Evolutionary conservation across 2,113 vertebrate genomes (phyloP).

Genomic region (Sphyrna mokarran): DNA sequence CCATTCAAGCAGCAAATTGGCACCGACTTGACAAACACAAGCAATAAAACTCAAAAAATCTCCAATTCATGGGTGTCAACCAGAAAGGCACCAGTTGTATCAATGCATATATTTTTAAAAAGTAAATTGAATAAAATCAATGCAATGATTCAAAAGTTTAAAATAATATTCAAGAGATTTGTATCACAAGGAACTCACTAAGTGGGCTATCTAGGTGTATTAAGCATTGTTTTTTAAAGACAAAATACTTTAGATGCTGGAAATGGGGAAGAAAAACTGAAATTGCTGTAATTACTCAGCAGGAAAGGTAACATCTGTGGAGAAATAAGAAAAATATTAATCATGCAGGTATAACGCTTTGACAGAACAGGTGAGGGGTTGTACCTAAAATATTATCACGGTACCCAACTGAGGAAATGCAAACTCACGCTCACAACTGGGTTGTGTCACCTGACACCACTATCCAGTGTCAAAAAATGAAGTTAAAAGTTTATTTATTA

Average conservation of each 20-base stretch:
- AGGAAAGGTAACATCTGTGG: constrained; percentile 13
- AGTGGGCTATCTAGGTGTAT: not conserved
- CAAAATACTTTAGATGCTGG: too few relatives aligned
- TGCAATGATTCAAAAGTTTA: not conserved
- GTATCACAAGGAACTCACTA: not conserved
- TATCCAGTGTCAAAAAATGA: too few relatives aligned
- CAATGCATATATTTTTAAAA: not conserved
- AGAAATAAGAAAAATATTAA: not conserved
- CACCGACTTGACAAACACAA: not conserved
- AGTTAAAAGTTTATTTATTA: too few relatives aligned
- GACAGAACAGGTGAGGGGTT: not conserved
- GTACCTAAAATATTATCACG: not conserved
- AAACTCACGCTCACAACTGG: not conserved
- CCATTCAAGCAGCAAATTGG: not conserved
- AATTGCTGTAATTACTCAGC: not conserved
- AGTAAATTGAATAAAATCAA: not conserved
- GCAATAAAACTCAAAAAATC: not conserved
- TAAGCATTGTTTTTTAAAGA: not conserved
- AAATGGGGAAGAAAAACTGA: not conserved
- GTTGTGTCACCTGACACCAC: not conserved
- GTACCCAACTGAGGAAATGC: not conserved
- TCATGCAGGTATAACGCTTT: not conserved
- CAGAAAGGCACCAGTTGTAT: not conserved
- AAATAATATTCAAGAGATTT: not conserved
- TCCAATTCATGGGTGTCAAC: not conserved